phyloP scores from a whole-genome alignment of 2,797 vertebrate genomes.

The Calcarius lapponicus region DNA sequence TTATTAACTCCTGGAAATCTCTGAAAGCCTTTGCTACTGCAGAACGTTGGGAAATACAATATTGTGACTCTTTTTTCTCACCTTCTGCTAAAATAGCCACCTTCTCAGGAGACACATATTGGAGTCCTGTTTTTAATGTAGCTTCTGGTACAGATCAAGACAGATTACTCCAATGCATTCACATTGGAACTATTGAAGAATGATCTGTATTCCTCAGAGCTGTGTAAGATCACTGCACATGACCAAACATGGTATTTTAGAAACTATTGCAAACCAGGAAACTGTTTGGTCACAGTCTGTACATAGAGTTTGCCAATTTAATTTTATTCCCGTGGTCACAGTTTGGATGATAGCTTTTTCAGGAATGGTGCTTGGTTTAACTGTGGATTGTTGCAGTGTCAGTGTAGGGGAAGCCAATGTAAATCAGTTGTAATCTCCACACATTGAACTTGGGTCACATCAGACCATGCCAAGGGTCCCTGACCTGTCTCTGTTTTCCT shows the following conservation, averaged over 20 bases:
- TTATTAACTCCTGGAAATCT: not conserved
- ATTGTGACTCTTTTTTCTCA: not conserved
- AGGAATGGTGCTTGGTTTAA: not conserved
- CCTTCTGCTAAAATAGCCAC: not conserved
- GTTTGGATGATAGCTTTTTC: not conserved
- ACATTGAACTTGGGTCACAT: accelerated
- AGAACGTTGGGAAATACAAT: not conserved
- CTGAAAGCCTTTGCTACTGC: not conserved
- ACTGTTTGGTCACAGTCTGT: not conserved
- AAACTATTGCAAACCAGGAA: not conserved
- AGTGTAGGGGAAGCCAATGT: not conserved
- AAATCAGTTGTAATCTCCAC: not conserved
- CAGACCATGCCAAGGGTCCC: not conserved
- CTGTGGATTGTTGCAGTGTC: not conserved
- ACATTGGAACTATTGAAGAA: not conserved
- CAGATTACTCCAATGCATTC: not conserved
- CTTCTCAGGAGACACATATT: not conserved
- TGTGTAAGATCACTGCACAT: not conserved
- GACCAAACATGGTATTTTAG: not conserved
- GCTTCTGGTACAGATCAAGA: not conserved
- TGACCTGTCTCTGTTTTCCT: not conserved
- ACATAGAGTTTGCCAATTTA: not conserved
- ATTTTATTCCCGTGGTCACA: not conserved
- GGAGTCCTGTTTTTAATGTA: not conserved
- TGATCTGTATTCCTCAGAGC: not conserved